A percentile compares a stretch with the other conserved stretches of the same genome.
These are phyloP conservation scores for Gambusia affinis DNA, from an alignment of 2,113 vertebrate genomes.

Conservation along the genomic window DNA sequence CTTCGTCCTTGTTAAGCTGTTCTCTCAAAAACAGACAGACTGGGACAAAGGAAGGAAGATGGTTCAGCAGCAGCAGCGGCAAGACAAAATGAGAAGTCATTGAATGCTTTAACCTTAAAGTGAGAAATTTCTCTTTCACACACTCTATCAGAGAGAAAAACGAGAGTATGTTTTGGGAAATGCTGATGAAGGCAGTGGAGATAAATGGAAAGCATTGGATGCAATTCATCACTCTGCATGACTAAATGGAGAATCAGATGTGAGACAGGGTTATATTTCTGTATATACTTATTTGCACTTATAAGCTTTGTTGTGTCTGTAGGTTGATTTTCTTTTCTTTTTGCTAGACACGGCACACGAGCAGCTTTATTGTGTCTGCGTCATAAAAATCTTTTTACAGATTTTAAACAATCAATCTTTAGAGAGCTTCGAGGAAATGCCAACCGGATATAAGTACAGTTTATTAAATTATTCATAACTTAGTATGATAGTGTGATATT, in stretches of 20 bases:
- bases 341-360: not conserved
- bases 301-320: conserved; percentile 3
- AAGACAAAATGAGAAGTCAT: conserved; percentile 12
- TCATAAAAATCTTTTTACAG: not conserved
- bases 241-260: conserved; percentile 56
- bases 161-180: conserved; percentile 52
- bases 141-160: conserved; percentile 69
- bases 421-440: conserved; percentile 23
- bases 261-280: conserved; percentile 9
- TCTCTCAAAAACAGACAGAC: conserved; percentile 18
- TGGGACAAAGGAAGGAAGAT: conserved; percentile 34
- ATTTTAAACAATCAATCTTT: not conserved
- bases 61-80: conserved; percentile 21
- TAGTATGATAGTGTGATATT: conserved; percentile 24
- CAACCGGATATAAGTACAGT: conserved; percentile 6
- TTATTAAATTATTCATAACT: conserved; percentile 22
- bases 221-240: conserved; percentile 62
- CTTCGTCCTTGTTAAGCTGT: conserved; percentile 4
- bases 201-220: conserved; percentile 58
- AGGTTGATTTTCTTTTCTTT: conserved; percentile 9
- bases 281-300: not conserved
- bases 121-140: conserved; percentile 60
- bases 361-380: not conserved
- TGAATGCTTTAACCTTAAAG: conserved; percentile 38
- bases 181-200: conserved; percentile 65